Evolutionary conservation across 1,140 invertebrate genomes (phyloP), one percentile per base, ranked within the genome.

Genomic region (Leptoteleia sp.): DNA sequence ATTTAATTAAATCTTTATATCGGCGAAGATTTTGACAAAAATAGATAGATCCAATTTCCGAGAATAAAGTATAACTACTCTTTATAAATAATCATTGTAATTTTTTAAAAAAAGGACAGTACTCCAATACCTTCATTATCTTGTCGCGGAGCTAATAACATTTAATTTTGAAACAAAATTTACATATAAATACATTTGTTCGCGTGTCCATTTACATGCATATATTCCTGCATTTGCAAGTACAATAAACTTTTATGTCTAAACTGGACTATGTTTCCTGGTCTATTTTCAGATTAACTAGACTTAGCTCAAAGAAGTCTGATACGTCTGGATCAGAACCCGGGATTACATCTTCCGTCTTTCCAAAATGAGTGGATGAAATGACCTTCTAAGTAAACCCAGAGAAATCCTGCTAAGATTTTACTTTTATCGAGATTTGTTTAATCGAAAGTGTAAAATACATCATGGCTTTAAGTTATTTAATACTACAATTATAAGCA

Each of bases 341-440:
- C 64, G 47, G 76, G 76, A 79, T 79, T 79, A 79, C 70, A 79
- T 75, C 70, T 75, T 79, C 52, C 76, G 64, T 71, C 64, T 79
- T 71, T 52, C 50, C 52, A 68, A 79, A 79, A 75, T 75, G 76
- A 68, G 57, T 62, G 38, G 57, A 62, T 79, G 45, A 75, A 79
- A 79, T 79, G 59, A 75, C 65, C 70, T 57, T 12, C 37, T 35
- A 33, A 76, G 77, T 71, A 71, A 80, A 76, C 54, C 15, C 40
- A 35, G 19, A 13, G 52, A 79, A 80, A 76, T 71, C 52, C 45
- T 22, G 22, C 47, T 72, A 68, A 78, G 48, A 72, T 57, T 57
- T 75, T 65, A 70, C 64, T 79, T 79, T 79, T 79, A 75, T 79
- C 59, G 65, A 67, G 70, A 70, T 70, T 79, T 75, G 64, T 79